A percentile compares a stretch with the other conserved stretches of the same genome.
phyloP scores from a whole-genome alignment of 2,888 invertebrate genomes.

The Thyatira batis region DNA sequence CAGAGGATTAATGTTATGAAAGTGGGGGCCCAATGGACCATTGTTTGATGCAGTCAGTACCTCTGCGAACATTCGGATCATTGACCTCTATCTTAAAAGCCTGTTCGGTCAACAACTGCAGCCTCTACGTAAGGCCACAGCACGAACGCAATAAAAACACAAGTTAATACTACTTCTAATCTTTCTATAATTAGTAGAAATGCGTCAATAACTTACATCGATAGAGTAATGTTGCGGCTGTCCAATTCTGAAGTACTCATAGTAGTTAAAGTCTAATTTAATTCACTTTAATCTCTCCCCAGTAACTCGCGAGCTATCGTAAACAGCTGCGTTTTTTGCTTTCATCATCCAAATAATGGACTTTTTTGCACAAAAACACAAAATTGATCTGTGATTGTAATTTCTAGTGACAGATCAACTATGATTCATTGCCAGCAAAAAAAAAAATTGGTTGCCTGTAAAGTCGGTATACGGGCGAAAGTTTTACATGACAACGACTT shows the following conservation, averaged over 20 bases:
- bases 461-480: no score
- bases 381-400: conserved; percentile 34
- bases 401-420: conserved; percentile 11
- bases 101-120: conserved; percentile 20
- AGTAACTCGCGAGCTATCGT: conserved; percentile 56
- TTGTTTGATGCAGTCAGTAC: background rate
- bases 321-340: conserved; percentile 64
- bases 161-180: conserved; percentile 42
- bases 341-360: conserved; percentile 71
- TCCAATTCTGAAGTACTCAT: conserved; percentile 78
- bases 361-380: conserved; percentile 65
- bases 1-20: background rate
- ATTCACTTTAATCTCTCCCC: conserved; percentile 49
- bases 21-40: background rate
- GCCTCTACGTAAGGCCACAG: conserved; percentile 17
- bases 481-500: no score
- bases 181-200: conserved; percentile 60
- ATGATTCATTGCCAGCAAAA: conserved; percentile 26
- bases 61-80: conserved; percentile 14
- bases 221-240: conserved; percentile 73
- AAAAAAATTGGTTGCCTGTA: conserved; percentile 1
- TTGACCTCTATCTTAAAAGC: conserved; percentile 27
- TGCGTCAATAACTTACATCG: conserved; percentile 71
- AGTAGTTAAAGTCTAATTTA: conserved; percentile 43
- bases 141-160: conserved; percentile 43